Conservation (phyloP, 2,888 invertebrate species). For the Graphium colonna region DNA sequence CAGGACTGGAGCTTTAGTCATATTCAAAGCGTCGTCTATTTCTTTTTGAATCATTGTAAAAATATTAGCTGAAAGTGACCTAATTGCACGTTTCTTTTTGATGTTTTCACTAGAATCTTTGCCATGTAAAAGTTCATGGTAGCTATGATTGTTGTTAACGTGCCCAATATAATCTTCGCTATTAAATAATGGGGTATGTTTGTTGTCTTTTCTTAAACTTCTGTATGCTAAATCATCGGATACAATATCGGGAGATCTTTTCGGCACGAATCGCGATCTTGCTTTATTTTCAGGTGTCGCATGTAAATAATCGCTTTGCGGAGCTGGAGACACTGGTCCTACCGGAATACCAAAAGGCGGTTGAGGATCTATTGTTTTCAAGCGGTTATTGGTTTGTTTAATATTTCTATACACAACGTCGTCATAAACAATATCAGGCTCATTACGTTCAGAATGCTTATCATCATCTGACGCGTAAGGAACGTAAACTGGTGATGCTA, state of each 20-base stretch:
- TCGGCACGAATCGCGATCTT: conserved; percentile 82
- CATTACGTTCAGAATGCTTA: conserved; percentile 81
- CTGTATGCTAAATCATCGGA: conserved; percentile 94
- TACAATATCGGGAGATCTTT: conserved; percentile 88
- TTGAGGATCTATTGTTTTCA: conserved; percentile 88
- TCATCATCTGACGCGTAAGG: conserved; percentile 72
- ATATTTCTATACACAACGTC: conserved; percentile 92
- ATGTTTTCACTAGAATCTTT: conserved; percentile 67
- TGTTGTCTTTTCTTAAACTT: conserved; percentile 89
- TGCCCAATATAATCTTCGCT: conserved; percentile 70
- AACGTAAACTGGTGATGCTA: conserved; percentile 84
- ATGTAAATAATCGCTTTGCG: conserved; percentile 92
- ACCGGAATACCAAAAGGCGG: conserved; percentile 95
- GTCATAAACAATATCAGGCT: conserved; percentile 90
- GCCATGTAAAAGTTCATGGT: conserved; percentile 53
- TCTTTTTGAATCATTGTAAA: conserved; percentile 87
- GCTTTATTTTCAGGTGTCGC: conserved; percentile 82
- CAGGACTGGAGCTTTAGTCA: conserved; percentile 70
- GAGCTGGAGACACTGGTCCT: conserved; percentile 89
- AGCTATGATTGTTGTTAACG: conserved; percentile 67
- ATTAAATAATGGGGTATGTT: conserved; percentile 74
- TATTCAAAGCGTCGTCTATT: conserved; percentile 78
- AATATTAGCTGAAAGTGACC: conserved; percentile 91
- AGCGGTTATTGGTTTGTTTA: conserved; percentile 86
- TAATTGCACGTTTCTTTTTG: conserved; percentile 88